These are phyloP conservation scores for Sinocyclocheilus anshuiensis DNA, from an alignment of 2,113 vertebrate species.

Conservation along the genomic window DNA sequence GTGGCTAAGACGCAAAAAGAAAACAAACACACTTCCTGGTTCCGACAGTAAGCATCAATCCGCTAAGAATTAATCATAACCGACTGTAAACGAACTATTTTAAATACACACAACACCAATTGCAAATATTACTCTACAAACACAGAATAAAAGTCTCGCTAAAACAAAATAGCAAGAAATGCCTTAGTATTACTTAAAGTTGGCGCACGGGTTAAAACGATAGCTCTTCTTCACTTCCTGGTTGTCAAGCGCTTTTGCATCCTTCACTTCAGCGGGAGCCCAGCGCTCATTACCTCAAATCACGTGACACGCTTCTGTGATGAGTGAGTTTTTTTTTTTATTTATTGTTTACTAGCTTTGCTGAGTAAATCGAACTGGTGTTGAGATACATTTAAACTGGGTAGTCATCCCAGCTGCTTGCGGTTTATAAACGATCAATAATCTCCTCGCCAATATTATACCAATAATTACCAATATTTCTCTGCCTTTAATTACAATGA, in stretches of 20 bases:
- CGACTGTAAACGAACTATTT: not conserved
- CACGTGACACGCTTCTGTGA: not conserved
- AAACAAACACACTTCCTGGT: constrained; percentile 79
- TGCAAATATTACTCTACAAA: not conserved
- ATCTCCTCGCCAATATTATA: not conserved
- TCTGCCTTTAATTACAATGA: not conserved
- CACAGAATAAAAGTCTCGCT: not conserved
- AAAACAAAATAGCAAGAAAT: not conserved
- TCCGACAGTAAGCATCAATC: constrained; percentile 59
- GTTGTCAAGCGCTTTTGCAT: constrained; percentile 65
- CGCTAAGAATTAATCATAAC: constrained; percentile 52
- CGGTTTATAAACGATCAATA: not conserved
- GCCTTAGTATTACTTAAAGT: not conserved
- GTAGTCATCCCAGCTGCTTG: constrained; percentile 63
- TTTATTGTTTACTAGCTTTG: constrained; percentile 72
- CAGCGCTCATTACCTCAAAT: not conserved
- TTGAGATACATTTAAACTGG: constrained; percentile 79
- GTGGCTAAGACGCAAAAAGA: constrained; percentile 69
- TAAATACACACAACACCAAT: not conserved
- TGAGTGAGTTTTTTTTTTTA: not conserved
- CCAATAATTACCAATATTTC: not conserved
- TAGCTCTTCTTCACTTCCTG: constrained; percentile 81
- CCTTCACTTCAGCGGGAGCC: not conserved
- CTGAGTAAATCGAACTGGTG: constrained; percentile 83
- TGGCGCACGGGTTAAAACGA: constrained; percentile 41